phyloP scores from a whole-genome alignment of 2,888 invertebrate species.

The Meganola albula region DNA sequence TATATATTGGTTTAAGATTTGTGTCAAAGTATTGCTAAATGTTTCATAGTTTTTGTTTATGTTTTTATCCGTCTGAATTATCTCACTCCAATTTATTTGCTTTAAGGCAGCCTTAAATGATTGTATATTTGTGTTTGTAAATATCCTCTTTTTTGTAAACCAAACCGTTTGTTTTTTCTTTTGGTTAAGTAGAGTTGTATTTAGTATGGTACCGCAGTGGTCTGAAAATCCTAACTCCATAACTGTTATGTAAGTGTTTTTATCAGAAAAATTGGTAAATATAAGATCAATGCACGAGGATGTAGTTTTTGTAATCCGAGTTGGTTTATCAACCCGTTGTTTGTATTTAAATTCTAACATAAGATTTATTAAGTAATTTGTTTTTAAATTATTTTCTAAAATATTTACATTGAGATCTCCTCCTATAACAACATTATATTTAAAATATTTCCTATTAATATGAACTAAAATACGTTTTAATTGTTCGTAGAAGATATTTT shows the following conservation, averaged over 20 bases:
- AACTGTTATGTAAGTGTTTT: neutral
- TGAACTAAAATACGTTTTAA: neutral
- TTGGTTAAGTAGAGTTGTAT: neutral
- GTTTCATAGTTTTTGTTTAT: conserved; percentile 1
- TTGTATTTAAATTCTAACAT: conserved; percentile 1
- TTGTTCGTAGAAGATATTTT: neutral
- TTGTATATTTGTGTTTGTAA: neutral
- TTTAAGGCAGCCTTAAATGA: conserved; percentile 1
- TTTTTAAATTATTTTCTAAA: neutral
- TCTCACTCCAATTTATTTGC: conserved; percentile 2
- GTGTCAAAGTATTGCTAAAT: conserved; percentile 1
- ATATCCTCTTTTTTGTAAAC: neutral
- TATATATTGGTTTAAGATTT: conserved; percentile 1
- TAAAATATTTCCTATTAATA: neutral
- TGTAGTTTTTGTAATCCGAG: conserved; percentile 1
- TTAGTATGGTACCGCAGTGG: conserved; percentile 1
- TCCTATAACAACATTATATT: neutral
- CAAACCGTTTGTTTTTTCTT: too few relatives aligned
- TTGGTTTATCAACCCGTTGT: conserved; percentile 3
- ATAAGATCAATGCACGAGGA: conserved; percentile 4
- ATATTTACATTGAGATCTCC: conserved; percentile 4
- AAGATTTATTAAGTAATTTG: neutral
- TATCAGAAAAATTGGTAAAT: conserved; percentile 1
- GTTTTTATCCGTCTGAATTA: neutral
- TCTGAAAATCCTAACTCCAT: conserved; percentile 3